Conservation (phyloP, 2,888 invertebrate species). For the Dryobota labecula region DNA sequence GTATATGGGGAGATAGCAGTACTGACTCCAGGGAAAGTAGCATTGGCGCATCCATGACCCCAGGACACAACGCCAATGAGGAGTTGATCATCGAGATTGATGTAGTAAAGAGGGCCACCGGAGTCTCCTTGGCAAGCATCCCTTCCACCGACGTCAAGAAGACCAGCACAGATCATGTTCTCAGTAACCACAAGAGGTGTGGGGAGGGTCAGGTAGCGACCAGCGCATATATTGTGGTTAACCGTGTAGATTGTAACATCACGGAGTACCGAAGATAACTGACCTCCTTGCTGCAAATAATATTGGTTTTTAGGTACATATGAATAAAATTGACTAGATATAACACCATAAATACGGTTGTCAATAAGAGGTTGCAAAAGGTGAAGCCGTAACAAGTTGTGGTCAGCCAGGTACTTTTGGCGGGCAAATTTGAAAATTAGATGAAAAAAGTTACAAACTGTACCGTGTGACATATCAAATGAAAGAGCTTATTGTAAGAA, state of each 20-base stretch:
- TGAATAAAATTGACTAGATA: background rate
- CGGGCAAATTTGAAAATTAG: too few relatives aligned
- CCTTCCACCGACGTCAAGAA: slow-evolving; percentile 72
- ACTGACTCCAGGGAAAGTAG: slow-evolving; percentile 85
- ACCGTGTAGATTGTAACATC: slow-evolving; percentile 49
- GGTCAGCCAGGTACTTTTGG: background rate
- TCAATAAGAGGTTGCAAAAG: background rate
- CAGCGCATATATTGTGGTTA: slow-evolving; percentile 38
- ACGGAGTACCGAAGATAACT: slow-evolving; percentile 37
- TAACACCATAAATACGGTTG: background rate
- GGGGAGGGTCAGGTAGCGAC: slow-evolving; percentile 37
- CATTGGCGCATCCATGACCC: slow-evolving; percentile 86
- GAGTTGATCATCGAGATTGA: slow-evolving; percentile 69
- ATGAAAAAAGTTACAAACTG: too few relatives aligned
- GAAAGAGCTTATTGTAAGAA: too few relatives aligned
- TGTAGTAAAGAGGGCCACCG: slow-evolving; percentile 87
- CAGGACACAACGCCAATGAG: slow-evolving; percentile 87
- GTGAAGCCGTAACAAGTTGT: background rate
- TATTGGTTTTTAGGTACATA: background rate
- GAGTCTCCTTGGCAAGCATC: slow-evolving; percentile 86
- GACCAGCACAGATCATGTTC: slow-evolving; percentile 82
- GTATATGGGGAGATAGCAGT: slow-evolving; percentile 79
- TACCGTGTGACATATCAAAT: too few relatives aligned
- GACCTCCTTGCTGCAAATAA: slow-evolving; percentile 48
- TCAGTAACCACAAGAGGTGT: slow-evolving; percentile 66